Conservation (phyloP, 2,113 vertebrate species). For the Gavia stellata region DNA sequence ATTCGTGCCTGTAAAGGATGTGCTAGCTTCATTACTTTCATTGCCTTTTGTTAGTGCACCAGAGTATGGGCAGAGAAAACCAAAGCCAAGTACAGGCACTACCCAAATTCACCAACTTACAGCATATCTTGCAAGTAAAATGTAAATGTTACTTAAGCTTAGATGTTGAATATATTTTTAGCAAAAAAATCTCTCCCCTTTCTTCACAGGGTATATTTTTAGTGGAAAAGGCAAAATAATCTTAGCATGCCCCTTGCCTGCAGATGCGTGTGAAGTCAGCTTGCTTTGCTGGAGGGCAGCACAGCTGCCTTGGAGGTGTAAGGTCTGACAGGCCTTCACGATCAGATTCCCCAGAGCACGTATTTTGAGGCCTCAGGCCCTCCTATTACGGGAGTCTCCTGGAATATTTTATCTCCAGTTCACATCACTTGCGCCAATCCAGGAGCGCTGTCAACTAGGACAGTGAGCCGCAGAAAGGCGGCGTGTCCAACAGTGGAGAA, state of each 20-base stretch:
- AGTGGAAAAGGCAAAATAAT: neutral
- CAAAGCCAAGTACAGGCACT: neutral
- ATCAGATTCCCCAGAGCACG: neutral
- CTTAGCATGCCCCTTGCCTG: neutral
- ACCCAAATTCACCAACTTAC: neutral
- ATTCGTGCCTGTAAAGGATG: neutral
- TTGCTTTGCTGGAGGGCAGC: neutral
- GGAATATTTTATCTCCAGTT: neutral
- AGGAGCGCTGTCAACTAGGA: neutral
- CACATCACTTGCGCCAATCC: rapidly evolving
- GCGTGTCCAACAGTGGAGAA: neutral
- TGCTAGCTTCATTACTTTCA: neutral
- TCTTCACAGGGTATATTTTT: neutral
- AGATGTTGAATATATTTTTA: neutral
- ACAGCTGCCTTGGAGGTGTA: neutral
- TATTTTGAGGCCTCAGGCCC: neutral
- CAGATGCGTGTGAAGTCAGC: neutral
- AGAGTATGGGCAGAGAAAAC: neutral
- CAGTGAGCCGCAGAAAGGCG: rapidly evolving
- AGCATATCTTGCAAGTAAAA: neutral
- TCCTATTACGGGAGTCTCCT: neutral
- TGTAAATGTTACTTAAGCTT: neutral
- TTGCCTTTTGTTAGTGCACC: neutral
- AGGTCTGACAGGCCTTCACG: neutral
- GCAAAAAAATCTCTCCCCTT: neutral